Evolutionary conservation across 2,888 invertebrate genomes (phyloP).

Genomic region (Drosophila mettleri): DNA sequence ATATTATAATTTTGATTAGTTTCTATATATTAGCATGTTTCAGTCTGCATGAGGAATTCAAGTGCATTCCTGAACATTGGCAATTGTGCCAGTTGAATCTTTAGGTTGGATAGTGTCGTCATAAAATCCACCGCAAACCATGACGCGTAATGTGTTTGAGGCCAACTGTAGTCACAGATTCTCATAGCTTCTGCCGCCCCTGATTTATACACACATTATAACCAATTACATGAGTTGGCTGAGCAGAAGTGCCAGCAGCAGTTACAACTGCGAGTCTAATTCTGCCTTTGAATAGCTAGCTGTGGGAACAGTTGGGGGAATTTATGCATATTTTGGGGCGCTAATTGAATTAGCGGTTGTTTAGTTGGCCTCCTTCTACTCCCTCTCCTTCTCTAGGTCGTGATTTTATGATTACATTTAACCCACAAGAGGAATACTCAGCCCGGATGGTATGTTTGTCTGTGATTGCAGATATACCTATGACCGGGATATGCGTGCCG

Average conservation of each 20-base stretch:
- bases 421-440: neutral
- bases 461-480: neutral
- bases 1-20: no score
- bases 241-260: slow-evolving; percentile 25
- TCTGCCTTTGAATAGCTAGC: slow-evolving; percentile 28
- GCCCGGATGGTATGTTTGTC: slow-evolving; percentile 12
- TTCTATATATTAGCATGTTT: neutral
- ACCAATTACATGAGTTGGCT: slow-evolving; percentile 62
- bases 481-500: slow-evolving; percentile 1
- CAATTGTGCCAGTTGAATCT: no score
- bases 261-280: slow-evolving; percentile 35
- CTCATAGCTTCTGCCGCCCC: slow-evolving; percentile 9
- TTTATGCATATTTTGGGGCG: slow-evolving; percentile 57
- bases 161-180: slow-evolving; percentile 30
- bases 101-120: slow-evolving; percentile 37
- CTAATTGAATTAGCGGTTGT: slow-evolving; percentile 71
- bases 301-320: neutral
- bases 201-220: slow-evolving; percentile 74
- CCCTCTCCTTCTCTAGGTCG: no score
- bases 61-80: no score
- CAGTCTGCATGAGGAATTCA: no score
- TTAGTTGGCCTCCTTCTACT: slow-evolving; percentile 23
- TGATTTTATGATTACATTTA: slow-evolving; percentile 61
- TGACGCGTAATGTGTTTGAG: slow-evolving; percentile 30
- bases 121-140: slow-evolving; percentile 16